A percentile compares a stretch with the other conserved stretches of the same genome.
phyloP scores from a whole-genome alignment of 2,888 invertebrate species.

The Melolontha melolontha region DNA sequence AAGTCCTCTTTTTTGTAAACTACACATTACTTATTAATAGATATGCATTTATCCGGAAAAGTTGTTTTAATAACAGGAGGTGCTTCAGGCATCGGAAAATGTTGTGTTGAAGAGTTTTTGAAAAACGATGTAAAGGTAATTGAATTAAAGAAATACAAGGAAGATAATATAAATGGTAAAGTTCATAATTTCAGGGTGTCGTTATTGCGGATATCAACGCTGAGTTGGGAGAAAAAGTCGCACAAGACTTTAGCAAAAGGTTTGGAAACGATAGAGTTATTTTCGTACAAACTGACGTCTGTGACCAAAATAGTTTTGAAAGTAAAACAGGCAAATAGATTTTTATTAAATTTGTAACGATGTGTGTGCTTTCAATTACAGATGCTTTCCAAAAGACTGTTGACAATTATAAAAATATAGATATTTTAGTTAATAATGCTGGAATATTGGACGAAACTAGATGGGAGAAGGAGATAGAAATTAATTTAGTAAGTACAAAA shows the following conservation, averaged over 20 bases:
- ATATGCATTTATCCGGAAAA: slow-evolving; percentile 13
- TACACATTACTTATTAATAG: neutral
- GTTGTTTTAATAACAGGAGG: slow-evolving; percentile 28
- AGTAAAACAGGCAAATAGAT: neutral
- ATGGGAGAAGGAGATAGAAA: slow-evolving; percentile 16
- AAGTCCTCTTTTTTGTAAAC: too few relatives aligned
- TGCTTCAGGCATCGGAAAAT: slow-evolving; percentile 1
- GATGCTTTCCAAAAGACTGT: slow-evolving; percentile 30
- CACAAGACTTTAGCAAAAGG: slow-evolving; percentile 8
- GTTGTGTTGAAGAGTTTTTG: slow-evolving; percentile 15
- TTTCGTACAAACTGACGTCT: slow-evolving; percentile 39
- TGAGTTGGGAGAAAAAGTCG: slow-evolving; percentile 30
- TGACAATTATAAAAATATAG: slow-evolving; percentile 4
- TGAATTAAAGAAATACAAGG: too few relatives aligned
- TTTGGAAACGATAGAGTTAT: slow-evolving; percentile 26
- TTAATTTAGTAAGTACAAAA: slow-evolving; percentile 26
- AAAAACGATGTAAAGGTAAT: slow-evolving; percentile 10
- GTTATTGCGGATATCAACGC: slow-evolving; percentile 40
- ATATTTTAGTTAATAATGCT: slow-evolving; percentile 29
- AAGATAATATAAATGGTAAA: too few relatives aligned
- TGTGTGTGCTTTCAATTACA: neutral
- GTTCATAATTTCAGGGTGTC: slow-evolving; percentile 31
- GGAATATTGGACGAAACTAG: slow-evolving; percentile 20
- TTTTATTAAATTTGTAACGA: neutral
- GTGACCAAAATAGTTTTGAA: slow-evolving; percentile 45